These are phyloP conservation scores for Leucopsar rothschildi DNA, from an alignment of 2,113 vertebrate genomes.

Conservation along the genomic window DNA sequence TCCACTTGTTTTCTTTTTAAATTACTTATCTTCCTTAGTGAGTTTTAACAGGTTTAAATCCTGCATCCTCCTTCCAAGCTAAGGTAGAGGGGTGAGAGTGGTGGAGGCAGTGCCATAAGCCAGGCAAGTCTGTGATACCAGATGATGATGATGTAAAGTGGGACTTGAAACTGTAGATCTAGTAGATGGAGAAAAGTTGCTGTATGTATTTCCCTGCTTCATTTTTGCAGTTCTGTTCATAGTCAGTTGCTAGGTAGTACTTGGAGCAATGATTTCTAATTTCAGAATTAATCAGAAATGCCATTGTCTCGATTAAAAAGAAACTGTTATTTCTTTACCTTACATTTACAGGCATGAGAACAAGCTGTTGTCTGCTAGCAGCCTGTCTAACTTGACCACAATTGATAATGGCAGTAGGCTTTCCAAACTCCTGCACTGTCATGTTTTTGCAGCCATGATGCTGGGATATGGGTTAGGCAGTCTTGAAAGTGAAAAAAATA, in stretches of 20 bases:
- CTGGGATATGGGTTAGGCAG: not conserved
- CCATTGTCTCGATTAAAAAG: not conserved
- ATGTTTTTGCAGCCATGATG: not conserved
- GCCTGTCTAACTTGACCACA: not conserved
- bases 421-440: not conserved
- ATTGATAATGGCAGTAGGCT: not conserved
- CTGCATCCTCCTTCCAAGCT: too few species aligned
- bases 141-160: rapidly evolving
- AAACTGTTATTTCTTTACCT: not conserved
- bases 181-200: not conserved
- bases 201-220: not conserved
- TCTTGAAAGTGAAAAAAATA: not conserved
- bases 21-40: not conserved
- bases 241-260: not conserved
- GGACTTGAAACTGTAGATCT: not conserved
- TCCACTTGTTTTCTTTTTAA: rapidly evolving
- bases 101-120: not conserved
- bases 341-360: not conserved
- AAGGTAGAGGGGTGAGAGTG: not conserved
- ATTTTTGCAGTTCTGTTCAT: not conserved
- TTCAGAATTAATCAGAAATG: not conserved
- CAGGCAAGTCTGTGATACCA: not conserved
- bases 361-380: not conserved
- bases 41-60: not conserved
- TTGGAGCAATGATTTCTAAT: not conserved